These are phyloP conservation scores for Lottia gigantea DNA, from an alignment of 2,888 invertebrate genomes.

Conservation along the genomic window DNA sequence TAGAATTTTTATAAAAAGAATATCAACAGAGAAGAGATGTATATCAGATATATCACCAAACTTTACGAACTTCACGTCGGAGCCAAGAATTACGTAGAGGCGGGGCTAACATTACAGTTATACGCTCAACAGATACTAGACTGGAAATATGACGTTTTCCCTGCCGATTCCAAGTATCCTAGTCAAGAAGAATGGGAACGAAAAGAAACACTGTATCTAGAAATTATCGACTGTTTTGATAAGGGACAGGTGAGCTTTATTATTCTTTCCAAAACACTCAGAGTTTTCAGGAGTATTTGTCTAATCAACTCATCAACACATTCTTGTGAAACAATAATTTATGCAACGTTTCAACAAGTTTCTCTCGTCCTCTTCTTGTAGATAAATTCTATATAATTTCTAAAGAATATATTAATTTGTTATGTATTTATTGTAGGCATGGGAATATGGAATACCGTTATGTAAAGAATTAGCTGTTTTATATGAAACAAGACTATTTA, in stretches of 20 bases:
- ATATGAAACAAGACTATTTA: constrained; percentile 87
- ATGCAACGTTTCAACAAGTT: too few species aligned
- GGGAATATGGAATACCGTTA: constrained; percentile 94
- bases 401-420: neutral
- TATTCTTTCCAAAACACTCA: too few species aligned
- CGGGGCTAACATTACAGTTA: constrained; percentile 92
- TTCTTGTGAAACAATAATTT: too few species aligned
- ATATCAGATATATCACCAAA: constrained; percentile 93
- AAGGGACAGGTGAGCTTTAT: constrained; percentile 81
- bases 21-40: constrained; percentile 95
- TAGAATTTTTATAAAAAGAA: constrained; percentile 97
- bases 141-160: constrained; percentile 74
- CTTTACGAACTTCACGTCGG: constrained; percentile 90
- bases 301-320: too few species aligned
- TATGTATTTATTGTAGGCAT: constrained; percentile 74
- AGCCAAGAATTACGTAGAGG: constrained; percentile 93
- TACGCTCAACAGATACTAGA: constrained; percentile 86
- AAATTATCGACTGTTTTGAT: constrained; percentile 92
- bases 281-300: too few species aligned
- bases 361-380: too few species aligned
- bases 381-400: too few species aligned
- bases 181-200: constrained; percentile 88
- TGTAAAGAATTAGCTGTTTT: constrained; percentile 88
- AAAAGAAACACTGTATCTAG: constrained; percentile 87
- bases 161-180: constrained; percentile 72